Evolutionary conservation across 2,797 vertebrate genomes (phyloP), one percentile per base, ranked within the genome.

Genomic region (Salmo trutta): DNA sequence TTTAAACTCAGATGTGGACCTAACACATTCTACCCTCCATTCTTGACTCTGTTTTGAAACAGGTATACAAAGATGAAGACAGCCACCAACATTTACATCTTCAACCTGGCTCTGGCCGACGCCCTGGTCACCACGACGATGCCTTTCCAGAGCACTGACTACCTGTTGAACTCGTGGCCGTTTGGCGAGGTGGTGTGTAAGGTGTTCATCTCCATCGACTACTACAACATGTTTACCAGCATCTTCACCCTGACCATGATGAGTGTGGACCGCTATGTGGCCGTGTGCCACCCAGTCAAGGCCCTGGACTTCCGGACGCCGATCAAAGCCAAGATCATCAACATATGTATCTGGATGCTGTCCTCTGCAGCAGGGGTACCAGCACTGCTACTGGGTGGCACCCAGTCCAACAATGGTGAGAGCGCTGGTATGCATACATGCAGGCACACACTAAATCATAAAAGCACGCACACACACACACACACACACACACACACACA

Each of bases 41-140:
- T 51, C 52, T 19, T 27, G 19, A 21, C 19, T 69, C 5, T 27
- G 4, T 47, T 54, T 47, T 54, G 87, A 78, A 88, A 78, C 86
- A 99, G 97, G 78, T 98, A 99, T 86, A 99, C 98, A 36, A 99
- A 99, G 93, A 99, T 99, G 98, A 99, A 99, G 93, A 99, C 98
- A 0, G 97, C 98, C 17, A 99, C 98, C 83, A 99, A 99, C 87
- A 99, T 99, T 84, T 99, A 99, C 82, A 99, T 99, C 85, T 99
- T 99, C 90, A 99, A 99, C 85, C 85, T 99, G 73, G 97, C 98
- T 0, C 88, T 99, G 78, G 98, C 97, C 0, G 98, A 99, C n/a
- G 98, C 98, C 0, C 90, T 99, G 0, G 96, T 98, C 77, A 99
- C 97, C 78, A 99, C 97, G 0, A 98, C 97, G 0, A 98, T 99